phyloP scores from a whole-genome alignment of 2,888 invertebrate species.

The Chaitophorus viminalis region DNA sequence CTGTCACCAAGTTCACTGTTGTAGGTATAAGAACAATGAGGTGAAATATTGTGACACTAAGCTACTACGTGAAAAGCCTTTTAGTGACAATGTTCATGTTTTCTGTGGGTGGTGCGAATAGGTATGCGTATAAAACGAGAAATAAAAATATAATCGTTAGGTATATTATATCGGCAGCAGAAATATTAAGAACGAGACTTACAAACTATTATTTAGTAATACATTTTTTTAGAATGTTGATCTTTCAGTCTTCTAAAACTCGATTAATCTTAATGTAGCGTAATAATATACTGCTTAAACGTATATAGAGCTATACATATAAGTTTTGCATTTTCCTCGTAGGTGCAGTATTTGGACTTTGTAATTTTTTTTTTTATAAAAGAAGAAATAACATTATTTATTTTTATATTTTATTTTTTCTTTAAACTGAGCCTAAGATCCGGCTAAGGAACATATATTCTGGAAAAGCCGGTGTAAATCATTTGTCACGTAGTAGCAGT shows the following conservation, averaged over 20 bases:
- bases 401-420: not conserved
- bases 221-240: not conserved
- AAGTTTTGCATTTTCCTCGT: not conserved
- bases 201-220: not conserved
- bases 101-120: not conserved
- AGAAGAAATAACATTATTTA: slow-evolving; percentile 12
- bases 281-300: not conserved
- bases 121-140: not conserved
- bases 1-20: slow-evolving; percentile 1
- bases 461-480: slow-evolving; percentile 53
- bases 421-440: slow-evolving; percentile 46
- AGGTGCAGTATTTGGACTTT: slow-evolving; percentile 4
- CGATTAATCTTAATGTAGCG: slow-evolving; percentile 30
- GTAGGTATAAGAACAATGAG: slow-evolving; percentile 3
- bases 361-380: not conserved
- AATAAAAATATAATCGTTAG: not conserved
- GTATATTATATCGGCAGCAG: not conserved
- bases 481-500: slow-evolving; percentile 47
- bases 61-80: slow-evolving; percentile 46
- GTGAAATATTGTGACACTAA: slow-evolving; percentile 8
- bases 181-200: not conserved
- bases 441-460: slow-evolving; percentile 8
- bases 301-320: not conserved
- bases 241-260: not conserved
- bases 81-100: slow-evolving; percentile 10